Evolutionary conservation across 2,113 vertebrate species (phyloP), one percentile per base, ranked within the genome.

Genomic region (Oncorhynchus nerka): DNA sequence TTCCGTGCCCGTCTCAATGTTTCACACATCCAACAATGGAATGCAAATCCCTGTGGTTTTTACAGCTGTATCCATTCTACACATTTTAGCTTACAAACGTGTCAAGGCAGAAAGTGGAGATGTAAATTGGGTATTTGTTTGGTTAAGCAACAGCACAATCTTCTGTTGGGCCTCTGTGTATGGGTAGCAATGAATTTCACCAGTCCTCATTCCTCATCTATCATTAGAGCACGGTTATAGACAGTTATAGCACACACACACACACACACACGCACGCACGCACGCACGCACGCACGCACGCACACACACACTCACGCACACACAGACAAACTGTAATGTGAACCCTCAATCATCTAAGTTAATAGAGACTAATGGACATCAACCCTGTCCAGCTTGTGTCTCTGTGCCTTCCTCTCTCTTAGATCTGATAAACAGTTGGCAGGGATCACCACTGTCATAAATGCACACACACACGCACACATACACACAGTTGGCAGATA

Each of bases 331-430:
- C 57, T 86, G 85, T 80, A 87, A 88, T 91, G 86, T 90, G 88
- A 88, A 88, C 81, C 89, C 86, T 86, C 49, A 90, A 86, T 90
- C 86, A 19, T 90, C 90, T 89, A 90, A 86, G 85, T 84, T 92
- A 92, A 90, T 90, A 89, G 90, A 90, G 86, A 85, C 88, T 90
- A 92, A 92, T 92, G 88, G 88, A 89, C 88, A 89, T 90, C 87
- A 89, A 89, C 87, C 84, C 85, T 70, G 81, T 89, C 85, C 87
- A 89, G 84, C 84, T 84, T 89, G 88, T 34, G 8, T 24, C 39
- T 66, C 49, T 51, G 49, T 12, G 49, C 15, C 12, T 51, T 51
- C 11, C 49, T 51, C 15, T 51, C 49, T 51, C 11, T 51, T 51
- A 51, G 12, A 51, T 64, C 61, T n/a, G 61, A 64, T 64, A 64